Base-by-base conservation (phyloP, 2,113 vertebrate genomes). In the Callospermophilus lateralis region DNA sequence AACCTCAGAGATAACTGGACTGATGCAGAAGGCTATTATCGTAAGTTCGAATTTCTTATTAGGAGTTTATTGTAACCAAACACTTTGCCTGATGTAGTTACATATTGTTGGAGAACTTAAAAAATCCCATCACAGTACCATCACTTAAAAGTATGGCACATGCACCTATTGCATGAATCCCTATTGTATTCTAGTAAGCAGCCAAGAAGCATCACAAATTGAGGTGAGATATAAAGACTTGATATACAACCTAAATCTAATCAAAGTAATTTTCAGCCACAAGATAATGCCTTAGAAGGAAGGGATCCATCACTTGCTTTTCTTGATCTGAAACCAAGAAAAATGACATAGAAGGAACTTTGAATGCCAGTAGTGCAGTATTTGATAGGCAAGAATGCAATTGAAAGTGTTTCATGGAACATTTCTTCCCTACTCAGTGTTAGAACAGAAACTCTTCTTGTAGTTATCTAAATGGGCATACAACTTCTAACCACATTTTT, bases 1-100 rank as follows among this genome's bases (percentile, higher is more conserved):
- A 99, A 99, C 97, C 99, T 99, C 98, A 99, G 99, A 98, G 99
- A 99, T 98, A 99, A 99, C 98, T 99, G 99, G 99, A 99, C 99
- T 0, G 99, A 99, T 95, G 99, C 99, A 30, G 99, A 99, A 98
- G 99, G 99, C 92, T 99, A 99, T 98, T 99, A 99, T 92, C 99
- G 99, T 99, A 98, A 99, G 99, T 99, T 6, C 65, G 76, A 80
- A 8, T 51, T 79, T 88, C 51, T 67, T n/a, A 51, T 8, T 90
- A 63, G 72, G 19, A 79, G 74, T 90, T 84, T 12, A 37, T 73
- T 68, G 1, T 84, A 0, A 84, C 12, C 48, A 89, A 45, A 45
- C 37, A 55, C 20, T 13, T 68, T 12, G 20, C 0, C 22, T 24
- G 26, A 3, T 6, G 4, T 20, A 79, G 19, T 72, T 0, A 65